These are phyloP conservation scores for Matsumurasca onukii DNA, from an alignment of 1,140 invertebrate species.

Conservation along the genomic window DNA sequence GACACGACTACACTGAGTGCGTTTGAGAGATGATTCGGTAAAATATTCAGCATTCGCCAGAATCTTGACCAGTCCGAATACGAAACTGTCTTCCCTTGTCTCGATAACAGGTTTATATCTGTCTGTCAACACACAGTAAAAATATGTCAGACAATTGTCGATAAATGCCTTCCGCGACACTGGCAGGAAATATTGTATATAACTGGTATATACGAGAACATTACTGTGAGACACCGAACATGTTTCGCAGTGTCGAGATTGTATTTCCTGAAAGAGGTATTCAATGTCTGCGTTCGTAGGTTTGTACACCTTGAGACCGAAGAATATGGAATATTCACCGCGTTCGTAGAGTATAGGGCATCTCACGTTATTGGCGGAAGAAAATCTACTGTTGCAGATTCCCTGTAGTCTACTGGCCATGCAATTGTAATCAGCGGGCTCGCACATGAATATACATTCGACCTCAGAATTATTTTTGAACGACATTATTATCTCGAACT, in stretches of 20 bases:
- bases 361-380: not conserved
- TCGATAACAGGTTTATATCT: slow-evolving; percentile 4
- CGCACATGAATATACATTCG: not conserved
- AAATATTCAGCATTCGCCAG: not conserved
- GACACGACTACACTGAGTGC: not conserved
- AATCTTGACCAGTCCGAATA: slow-evolving; percentile 11
- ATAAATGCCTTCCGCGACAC: not conserved
- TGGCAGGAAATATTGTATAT: not conserved
- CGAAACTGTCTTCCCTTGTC: not conserved
- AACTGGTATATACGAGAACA: not conserved
- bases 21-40: slow-evolving; percentile 9
- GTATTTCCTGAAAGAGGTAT: not conserved
- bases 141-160: not conserved
- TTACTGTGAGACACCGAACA: not conserved
- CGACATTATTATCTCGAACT: not conserved
- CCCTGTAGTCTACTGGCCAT: not conserved
- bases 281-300: too few species aligned
- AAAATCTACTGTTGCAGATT: not conserved
- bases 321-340: too few species aligned
- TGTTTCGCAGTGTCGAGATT: not conserved
- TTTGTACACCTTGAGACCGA: too few species aligned
- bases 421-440: not conserved
- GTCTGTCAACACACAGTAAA: slow-evolving; percentile 12
- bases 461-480: not conserved
- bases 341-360: not conserved